These are phyloP conservation scores for Andrena bucephala DNA, from an alignment of 2,888 invertebrate genomes.

Conservation along the genomic window DNA sequence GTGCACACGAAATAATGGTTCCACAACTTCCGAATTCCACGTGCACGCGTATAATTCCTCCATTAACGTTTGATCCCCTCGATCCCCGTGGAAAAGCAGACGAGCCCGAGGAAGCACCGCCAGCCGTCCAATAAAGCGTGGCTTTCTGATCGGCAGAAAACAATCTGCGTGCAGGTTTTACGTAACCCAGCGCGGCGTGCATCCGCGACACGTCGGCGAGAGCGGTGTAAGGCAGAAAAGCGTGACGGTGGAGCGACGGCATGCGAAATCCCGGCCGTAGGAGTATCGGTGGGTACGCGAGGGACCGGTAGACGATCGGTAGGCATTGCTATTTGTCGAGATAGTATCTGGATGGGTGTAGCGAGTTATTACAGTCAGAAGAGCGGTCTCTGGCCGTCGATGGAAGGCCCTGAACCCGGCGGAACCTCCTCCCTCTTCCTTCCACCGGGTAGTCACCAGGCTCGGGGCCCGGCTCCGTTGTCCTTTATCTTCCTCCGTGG, in stretches of 20 bases:
- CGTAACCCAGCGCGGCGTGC: slow-evolving; percentile 30
- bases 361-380: slow-evolving; percentile 81
- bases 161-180: slow-evolving; percentile 35
- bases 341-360: slow-evolving; percentile 81
- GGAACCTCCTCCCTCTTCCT: slow-evolving; percentile 36
- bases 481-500: slow-evolving; percentile 17
- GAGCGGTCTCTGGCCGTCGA: slow-evolving; percentile 68
- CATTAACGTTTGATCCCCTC: slow-evolving; percentile 1
- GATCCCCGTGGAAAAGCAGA: background rate
- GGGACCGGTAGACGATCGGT: slow-evolving; percentile 71
- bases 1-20: background rate
- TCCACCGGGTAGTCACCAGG: background rate
- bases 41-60: background rate
- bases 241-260: slow-evolving; percentile 41
- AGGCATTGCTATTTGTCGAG: slow-evolving; percentile 82
- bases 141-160: background rate
- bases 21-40: background rate
- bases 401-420: slow-evolving; percentile 70
- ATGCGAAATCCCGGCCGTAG: slow-evolving; percentile 57
- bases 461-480: slow-evolving; percentile 6
- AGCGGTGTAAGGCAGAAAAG: slow-evolving; percentile 47
- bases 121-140: background rate
- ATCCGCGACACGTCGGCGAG: slow-evolving; percentile 52
- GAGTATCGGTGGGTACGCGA: slow-evolving; percentile 46
- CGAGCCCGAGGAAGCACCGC: background rate